Base-by-base conservation (phyloP, 35 echinoderm and acorn worm genomes). In the Apostichopus japonicus region DNA sequence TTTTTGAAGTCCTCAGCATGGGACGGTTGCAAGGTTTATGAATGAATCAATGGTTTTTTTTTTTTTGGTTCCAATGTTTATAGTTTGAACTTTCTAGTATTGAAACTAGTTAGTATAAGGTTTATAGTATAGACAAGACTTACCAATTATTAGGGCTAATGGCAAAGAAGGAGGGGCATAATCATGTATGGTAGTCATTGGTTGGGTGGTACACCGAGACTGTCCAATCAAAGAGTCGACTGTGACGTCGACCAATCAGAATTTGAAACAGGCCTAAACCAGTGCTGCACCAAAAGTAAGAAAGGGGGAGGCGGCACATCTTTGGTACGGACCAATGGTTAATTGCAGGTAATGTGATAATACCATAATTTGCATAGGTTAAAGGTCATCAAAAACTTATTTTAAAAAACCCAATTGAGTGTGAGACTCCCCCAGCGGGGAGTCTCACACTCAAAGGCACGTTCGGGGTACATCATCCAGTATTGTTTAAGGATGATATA, bases 311-410 rank as follows among this genome's bases (percentile, higher is more conserved):
- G 95, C 84, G 56, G 88, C 61, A 53, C 14, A 65, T 78, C 75
- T 79, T 10, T 90, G 72, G 75, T 16, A 33, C 78, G 72, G 72
- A 93, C 94, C 96, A 97, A 95, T 97, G 83, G 92, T 95, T 97
- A 97, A 97, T 97, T 97, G 91, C 79, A 73, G 56, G 86, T 86
- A 97, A 97, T 95, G 86, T 96, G 93, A 96, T 96, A 92, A 90
- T 92, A 90, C 23, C 56, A 55, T 77, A 77, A 97, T 97, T 97
- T 95, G 94, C 96, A 97, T 97, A 97, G 96, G 76, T 97, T 92
- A 97, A 97, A 97, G 96, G 96, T 97, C 96, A 97, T 78, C 96
- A 83, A 93, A 93, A 95, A 91, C 59, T 86, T 95, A 93, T 97
- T 97, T 97, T 97, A 97, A 97, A 97, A 97, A 97, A 97, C 80